phyloP scores from a whole-genome alignment of 1,140 invertebrate species.

The Thaumetopoea pityocampa region DNA sequence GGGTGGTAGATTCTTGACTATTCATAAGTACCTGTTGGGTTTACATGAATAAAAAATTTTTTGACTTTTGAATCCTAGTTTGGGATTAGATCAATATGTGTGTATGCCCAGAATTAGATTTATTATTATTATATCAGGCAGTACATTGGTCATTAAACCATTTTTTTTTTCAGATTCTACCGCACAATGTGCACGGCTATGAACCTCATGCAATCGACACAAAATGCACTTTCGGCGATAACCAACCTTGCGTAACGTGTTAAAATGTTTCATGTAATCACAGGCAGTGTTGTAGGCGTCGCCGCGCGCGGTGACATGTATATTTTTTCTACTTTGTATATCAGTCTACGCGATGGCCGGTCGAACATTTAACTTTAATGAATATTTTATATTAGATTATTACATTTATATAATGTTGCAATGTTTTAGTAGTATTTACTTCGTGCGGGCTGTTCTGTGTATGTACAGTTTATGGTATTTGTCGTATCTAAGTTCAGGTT shows the following conservation, averaged over 20 bases:
- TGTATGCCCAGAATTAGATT: no score
- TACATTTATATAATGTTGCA: conserved; percentile 51
- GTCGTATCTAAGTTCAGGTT: conserved; percentile 15
- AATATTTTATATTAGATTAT: conserved; percentile 40
- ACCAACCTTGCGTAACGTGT: neutral
- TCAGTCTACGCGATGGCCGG: conserved; percentile 43
- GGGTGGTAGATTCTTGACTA: no score
- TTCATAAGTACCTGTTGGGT: no score
- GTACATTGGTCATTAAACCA: neutral
- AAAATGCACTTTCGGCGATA: conserved; percentile 9
- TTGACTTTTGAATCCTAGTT: no score
- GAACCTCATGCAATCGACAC: conserved; percentile 14
- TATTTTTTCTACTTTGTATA: conserved; percentile 73
- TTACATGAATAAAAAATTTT: no score
- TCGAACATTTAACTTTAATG: conserved; percentile 39
- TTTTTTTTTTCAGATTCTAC: conserved; percentile 28
- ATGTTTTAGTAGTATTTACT: conserved; percentile 48
- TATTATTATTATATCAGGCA: neutral
- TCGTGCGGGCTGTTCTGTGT: conserved; percentile 41
- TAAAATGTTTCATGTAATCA: conserved; percentile 6
- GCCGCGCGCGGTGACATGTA: conserved; percentile 51
- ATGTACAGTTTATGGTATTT: conserved; percentile 36
- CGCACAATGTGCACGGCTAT: conserved; percentile 26
- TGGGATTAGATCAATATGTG: no score
- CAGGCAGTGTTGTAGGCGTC: neutral